Evolutionary conservation across 1,140 invertebrate genomes (phyloP), one percentile per base, ranked within the genome.

Genomic region (Archivesica marissinica): DNA sequence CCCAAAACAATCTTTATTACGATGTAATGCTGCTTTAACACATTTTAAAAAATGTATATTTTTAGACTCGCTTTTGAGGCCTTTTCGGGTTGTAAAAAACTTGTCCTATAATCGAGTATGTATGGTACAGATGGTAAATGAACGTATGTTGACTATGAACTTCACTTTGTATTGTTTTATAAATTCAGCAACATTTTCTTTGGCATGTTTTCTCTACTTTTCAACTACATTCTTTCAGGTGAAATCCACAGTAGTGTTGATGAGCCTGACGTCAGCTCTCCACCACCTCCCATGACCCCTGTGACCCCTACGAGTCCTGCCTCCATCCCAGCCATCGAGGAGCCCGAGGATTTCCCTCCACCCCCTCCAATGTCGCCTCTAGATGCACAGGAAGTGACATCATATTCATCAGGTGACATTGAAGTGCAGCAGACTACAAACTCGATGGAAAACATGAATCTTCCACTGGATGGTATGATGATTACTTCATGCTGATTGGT

Each of bases 341-440:
- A 72, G 38, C 39, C 66, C 25, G 50, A 76, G 13, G 80, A 66
- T 3, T 50, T 85, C 3, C 64, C 61, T n/a, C 33, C 87, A n/a
- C 78, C 89, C 9, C 89, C 91, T 0, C 77, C 84, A 6, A 81
- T 86, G 6, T 74, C 54, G 9, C 77, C 44, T 33, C 88, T 89
- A 59, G 35, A 87, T 9, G 88, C 86, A 76, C 90, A 90, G 77
- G 92, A 93, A 89, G 90, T 90, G 72, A 89, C 90, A 77, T 93
- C 92, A 81, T 93, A 92, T 75, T 93, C 92, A 2, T 93, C 92
- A 56, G 87, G 89, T 75, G 92, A 93, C 86, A 88, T 92, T 17
- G 92, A 93, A 76, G 89, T 93, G 11, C 92, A 93, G 88, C 85
- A 89, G 52, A 89, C 90, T 84, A 79, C 85, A 59, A 56, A 39